Evolutionary conservation across 2,888 invertebrate genomes (phyloP).

Genomic region (Augiades crinisus): DNA sequence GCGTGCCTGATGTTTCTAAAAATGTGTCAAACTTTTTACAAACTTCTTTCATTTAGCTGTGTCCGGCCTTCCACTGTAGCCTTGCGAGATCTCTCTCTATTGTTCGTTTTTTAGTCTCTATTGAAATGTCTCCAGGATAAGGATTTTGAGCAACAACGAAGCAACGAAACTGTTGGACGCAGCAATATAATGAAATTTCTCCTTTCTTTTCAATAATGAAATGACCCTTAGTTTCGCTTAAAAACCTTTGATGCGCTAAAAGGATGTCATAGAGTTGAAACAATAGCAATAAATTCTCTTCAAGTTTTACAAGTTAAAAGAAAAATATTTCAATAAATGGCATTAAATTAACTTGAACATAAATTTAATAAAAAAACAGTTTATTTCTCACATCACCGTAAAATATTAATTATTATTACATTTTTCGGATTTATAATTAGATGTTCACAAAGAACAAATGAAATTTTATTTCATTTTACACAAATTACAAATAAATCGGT

Average conservation of each 20-base stretch:
- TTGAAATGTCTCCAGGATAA: constrained; percentile 69
- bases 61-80: constrained; percentile 73
- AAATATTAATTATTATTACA: too few relatives aligned
- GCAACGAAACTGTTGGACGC: constrained; percentile 60
- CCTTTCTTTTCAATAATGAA: constrained; percentile 30
- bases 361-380: too few relatives aligned
- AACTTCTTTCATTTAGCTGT: constrained; percentile 77
- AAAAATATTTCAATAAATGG: too few relatives aligned
- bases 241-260: too few relatives aligned
- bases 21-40: constrained; percentile 81
- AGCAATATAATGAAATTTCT: constrained; percentile 63
- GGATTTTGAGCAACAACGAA: constrained; percentile 59
- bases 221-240: not conserved
- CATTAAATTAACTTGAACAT: too few relatives aligned
- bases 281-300: too few relatives aligned
- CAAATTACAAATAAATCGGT: too few relatives aligned
- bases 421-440: too few relatives aligned
- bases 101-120: constrained; percentile 76
- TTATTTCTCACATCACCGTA: too few relatives aligned
- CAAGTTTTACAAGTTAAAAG: too few relatives aligned
- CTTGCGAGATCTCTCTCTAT: constrained; percentile 67
- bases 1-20: constrained; percentile 80
- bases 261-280: not conserved
- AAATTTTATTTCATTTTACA: too few relatives aligned
- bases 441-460: too few relatives aligned